Evolutionary conservation across 2,113 vertebrate genomes (phyloP), one percentile per base, ranked within the genome.

Genomic region (Pseudorectes ferrugineus): DNA sequence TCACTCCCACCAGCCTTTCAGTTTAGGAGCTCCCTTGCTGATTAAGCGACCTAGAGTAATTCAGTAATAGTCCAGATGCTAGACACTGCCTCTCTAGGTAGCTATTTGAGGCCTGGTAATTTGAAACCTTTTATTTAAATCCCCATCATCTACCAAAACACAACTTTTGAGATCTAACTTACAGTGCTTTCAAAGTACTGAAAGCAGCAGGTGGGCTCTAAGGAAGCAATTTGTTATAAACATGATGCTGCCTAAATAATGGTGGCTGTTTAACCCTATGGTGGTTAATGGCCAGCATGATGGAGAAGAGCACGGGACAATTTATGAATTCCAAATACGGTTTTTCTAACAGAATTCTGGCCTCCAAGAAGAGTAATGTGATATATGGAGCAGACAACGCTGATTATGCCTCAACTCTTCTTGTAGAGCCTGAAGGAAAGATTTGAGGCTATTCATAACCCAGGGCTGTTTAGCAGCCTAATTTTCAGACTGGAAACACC

Each of bases 91-190:
- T 91, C 95, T 95, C 88, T 77, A 93, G 81, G 68, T 67, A 96
- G 59, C 72, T 90, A 82, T 94, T 94, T 95, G 89, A 94, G 82
- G 61, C 66, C 77, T 85, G 42, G 88, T 80, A 94, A 96, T 89
- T 85, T 77, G 67, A 96, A 97, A 86, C 48, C 83, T 96, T 96
- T 90, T 82, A 88, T 95, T 97, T 96, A 94, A 96, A 87, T 63
- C 38, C 54, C 73, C 70, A 20, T 87, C 88, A 94, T 95, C 85
- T 79, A 96, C 73, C 82, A 90, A 95, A 96, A 91, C 40, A 91
- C 59, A 87, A 66, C 66, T 78, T 89, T 93, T 5, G 8, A 81
- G 62, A 54, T 62, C n/a, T 63, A 87, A 83, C 76, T 96, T 61
- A 68, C 54, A 59, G 38, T 78, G 67, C 83, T 94, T 94, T 91